Conservation (phyloP, 2,888 invertebrate genomes). For the Biston stratarius region DNA sequence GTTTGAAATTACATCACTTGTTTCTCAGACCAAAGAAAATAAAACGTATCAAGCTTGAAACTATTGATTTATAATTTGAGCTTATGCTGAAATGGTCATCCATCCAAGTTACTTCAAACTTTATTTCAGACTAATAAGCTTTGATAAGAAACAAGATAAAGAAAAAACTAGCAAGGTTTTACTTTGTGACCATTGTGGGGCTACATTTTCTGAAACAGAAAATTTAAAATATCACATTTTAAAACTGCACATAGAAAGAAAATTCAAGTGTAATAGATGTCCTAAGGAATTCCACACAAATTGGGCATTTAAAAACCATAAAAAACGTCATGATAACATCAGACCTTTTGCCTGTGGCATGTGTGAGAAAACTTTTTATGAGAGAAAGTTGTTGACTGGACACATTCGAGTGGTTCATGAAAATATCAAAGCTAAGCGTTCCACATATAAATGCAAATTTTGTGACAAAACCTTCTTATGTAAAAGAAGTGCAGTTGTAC, state of each 20-base stretch:
- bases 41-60: background rate
- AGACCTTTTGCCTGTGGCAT: constrained; percentile 3
- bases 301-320: background rate
- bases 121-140: constrained; percentile 9
- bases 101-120: background rate
- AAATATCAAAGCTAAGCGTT: background rate
- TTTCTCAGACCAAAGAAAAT: background rate
- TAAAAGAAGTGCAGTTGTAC: constrained; percentile 11
- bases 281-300: constrained; percentile 1
- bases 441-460: constrained; percentile 13
- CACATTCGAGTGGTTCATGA: constrained; percentile 10
- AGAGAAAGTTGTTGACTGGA: background rate
- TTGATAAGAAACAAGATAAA: constrained; percentile 3
- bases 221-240: background rate
- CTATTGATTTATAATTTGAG: background rate
- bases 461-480: constrained; percentile 18
- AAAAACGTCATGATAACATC: constrained; percentile 7
- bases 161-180: background rate
- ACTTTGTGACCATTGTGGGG: constrained; percentile 11
- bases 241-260: constrained; percentile 9
- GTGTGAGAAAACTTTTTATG: constrained; percentile 9
- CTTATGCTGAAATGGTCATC: background rate
- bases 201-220: background rate
- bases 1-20: no score
- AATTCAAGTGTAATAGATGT: constrained; percentile 19